Conservation (phyloP, 2,888 invertebrate genomes). For the Eupeodes latifasciatus region DNA sequence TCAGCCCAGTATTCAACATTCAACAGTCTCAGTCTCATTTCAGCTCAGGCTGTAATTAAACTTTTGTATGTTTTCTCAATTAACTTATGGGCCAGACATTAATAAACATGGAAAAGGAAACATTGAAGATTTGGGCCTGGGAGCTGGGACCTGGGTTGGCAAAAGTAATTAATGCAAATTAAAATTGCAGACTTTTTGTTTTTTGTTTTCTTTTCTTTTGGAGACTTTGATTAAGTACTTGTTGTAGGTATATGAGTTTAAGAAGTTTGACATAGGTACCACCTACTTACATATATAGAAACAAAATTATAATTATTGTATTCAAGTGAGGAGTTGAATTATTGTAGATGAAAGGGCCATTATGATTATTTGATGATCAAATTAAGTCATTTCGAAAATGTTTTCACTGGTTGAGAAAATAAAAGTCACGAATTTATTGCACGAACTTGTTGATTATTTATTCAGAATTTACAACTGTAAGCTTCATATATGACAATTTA, state of each 20-base stretch:
- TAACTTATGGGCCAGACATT: conserved; percentile 38
- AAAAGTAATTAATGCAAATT: conserved; percentile 9
- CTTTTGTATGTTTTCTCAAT: conserved; percentile 65
- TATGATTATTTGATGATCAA: no score
- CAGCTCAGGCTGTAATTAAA: conserved; percentile 46
- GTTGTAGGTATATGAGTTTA: not conserved
- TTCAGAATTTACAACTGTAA: no score
- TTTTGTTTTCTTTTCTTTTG: not conserved
- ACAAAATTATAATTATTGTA: no score
- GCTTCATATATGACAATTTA: no score
- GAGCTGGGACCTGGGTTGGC: not conserved
- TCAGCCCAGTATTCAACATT: conserved; percentile 3
- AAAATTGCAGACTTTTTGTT: not conserved
- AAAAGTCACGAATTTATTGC: no score
- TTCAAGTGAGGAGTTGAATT: no score
- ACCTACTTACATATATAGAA: no score
- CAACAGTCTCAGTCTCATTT: not conserved
- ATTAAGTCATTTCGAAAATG: no score
- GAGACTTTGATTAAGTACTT: not conserved
- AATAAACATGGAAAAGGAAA: conserved; percentile 27
- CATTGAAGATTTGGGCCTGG: not conserved
- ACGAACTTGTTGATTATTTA: no score
- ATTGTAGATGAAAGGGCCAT: no score
- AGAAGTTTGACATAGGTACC: not conserved
- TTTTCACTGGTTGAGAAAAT: no score